These are phyloP conservation scores for Leptobrachium leishanense DNA, from an alignment of 2,113 vertebrate genomes.

Conservation along the genomic window DNA sequence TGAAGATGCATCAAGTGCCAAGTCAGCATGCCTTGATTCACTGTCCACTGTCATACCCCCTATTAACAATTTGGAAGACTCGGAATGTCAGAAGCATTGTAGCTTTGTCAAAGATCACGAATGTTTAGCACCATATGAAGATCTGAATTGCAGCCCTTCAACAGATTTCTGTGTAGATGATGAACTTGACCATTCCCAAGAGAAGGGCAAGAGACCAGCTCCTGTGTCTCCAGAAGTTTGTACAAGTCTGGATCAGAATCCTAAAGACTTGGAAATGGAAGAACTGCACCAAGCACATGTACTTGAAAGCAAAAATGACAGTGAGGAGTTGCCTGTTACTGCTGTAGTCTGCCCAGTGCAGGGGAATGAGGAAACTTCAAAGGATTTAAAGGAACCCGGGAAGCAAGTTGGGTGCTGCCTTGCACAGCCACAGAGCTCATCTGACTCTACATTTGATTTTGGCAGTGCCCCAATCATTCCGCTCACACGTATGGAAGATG, in stretches of 20 bases:
- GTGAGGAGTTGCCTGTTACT: not conserved
- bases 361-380: not conserved
- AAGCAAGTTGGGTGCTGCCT: not conserved
- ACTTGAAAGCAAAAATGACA: not conserved
- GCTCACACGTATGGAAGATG: not conserved
- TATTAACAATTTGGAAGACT: not conserved
- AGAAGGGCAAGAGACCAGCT: not conserved
- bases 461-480: not conserved
- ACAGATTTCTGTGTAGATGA: not conserved
- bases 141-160: not conserved
- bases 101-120: not conserved
- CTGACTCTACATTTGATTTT: not conserved
- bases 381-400: not conserved
- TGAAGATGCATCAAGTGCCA: constrained; percentile 8
- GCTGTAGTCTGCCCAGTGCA: no score
- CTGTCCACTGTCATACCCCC: not conserved
- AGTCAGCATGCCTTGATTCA: constrained; percentile 10
- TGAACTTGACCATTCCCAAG: not conserved
- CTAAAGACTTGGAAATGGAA: not conserved
- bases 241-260: not conserved
- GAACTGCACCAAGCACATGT: not conserved
- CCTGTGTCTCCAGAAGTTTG: not conserved
- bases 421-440: not conserved
- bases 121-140: not conserved
- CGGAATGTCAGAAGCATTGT: not conserved